phyloP scores from a whole-genome alignment of 37 sponge, comb jelly and placozoan genomes.

The Chondrilla cf. caribensis region DNA sequence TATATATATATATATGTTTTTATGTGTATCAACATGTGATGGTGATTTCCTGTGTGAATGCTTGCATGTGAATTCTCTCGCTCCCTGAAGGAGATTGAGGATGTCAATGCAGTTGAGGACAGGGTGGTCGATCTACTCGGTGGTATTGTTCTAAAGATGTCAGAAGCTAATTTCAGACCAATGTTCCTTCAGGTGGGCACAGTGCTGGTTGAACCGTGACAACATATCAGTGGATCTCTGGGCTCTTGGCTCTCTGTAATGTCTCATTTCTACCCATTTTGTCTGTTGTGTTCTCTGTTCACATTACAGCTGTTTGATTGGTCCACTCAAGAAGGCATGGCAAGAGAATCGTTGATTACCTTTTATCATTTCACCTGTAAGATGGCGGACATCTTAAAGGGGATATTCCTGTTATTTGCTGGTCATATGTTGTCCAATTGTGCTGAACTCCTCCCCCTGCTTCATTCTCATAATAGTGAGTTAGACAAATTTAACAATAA shows the following conservation, averaged over 20 bases:
- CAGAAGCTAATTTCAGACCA: constrained; percentile 77
- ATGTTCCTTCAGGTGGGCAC: constrained; percentile 67
- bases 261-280: too few relatives aligned
- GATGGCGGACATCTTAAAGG: constrained; percentile 62
- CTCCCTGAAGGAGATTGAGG: neutral
- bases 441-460: constrained; percentile 34
- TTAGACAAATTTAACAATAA: neutral
- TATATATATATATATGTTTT: neutral
- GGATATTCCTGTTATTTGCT: constrained; percentile 72
- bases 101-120: constrained; percentile 54
- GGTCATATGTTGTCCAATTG: constrained; percentile 59
- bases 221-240: too few relatives aligned
- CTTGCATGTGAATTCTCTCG: neutral
- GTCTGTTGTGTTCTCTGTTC: neutral
- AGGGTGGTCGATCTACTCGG: constrained; percentile 34
- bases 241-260: too few relatives aligned
- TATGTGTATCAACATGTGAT: neutral
- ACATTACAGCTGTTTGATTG: constrained; percentile 69
- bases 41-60: neutral
- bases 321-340: constrained; percentile 49
- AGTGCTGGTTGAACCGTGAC: too few relatives aligned
- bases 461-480: constrained; percentile 42
- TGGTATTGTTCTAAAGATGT: constrained; percentile 68
- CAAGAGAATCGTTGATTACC: constrained; percentile 54
- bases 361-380: constrained; percentile 77